Percentiles rank a stretch among this genome's conserved stretches.
phyloP scores from a whole-genome alignment of 2,888 invertebrate genomes.

The Lochmaea capreae region DNA sequence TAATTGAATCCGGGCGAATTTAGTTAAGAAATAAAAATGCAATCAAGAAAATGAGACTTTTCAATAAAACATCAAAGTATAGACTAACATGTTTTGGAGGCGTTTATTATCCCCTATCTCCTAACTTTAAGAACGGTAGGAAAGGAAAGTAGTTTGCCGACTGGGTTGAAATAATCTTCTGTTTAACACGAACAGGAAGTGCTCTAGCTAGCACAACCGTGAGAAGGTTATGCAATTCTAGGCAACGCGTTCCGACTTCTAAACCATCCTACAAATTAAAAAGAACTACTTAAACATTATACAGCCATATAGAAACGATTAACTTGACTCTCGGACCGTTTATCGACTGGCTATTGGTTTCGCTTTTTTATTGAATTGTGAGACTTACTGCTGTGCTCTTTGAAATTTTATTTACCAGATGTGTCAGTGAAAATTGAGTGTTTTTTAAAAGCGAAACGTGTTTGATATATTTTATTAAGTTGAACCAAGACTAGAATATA shows the following conservation, averaged over 20 bases:
- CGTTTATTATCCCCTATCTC: slow-evolving; percentile 48
- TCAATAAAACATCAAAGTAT: slow-evolving; percentile 41
- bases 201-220: slow-evolving; percentile 54
- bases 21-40: slow-evolving; percentile 22
- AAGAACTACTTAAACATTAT: slow-evolving; percentile 51
- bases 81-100: slow-evolving; percentile 44
- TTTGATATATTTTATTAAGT: background rate
- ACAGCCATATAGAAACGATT: slow-evolving; percentile 36
- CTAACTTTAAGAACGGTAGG: slow-evolving; percentile 45
- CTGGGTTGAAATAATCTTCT: slow-evolving; percentile 55
- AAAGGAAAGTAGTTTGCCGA: slow-evolving; percentile 46
- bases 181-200: slow-evolving; percentile 58
- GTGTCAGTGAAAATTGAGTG: slow-evolving; percentile 1
- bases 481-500: background rate
- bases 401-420: slow-evolving; percentile 15
- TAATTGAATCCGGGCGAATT: background rate
- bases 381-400: background rate
- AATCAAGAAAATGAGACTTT: slow-evolving; percentile 31
- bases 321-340: slow-evolving; percentile 24
- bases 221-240: slow-evolving; percentile 57
- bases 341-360: slow-evolving; percentile 24
- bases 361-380: slow-evolving; percentile 24
- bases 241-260: slow-evolving; percentile 58
- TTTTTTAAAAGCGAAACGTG: background rate
- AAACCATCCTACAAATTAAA: slow-evolving; percentile 60